These are phyloP conservation scores for Raphicerus campestris DNA, from an alignment of 2,113 vertebrate species.

Conservation along the genomic window DNA sequence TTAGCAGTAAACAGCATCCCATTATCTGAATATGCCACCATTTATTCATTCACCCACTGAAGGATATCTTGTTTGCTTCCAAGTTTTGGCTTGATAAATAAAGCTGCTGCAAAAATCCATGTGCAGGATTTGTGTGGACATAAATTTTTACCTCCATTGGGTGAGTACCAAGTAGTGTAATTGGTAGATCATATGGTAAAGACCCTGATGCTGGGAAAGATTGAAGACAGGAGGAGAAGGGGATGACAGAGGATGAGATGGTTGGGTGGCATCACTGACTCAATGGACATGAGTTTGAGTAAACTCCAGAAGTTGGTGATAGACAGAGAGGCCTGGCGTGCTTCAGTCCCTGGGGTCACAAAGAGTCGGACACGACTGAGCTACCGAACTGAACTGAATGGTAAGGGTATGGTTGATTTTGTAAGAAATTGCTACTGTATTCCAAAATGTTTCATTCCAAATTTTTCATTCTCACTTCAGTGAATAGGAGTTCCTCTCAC, in stretches of 20 bases:
- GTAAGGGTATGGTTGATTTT: background rate
- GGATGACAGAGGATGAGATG: background rate
- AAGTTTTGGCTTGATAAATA: background rate
- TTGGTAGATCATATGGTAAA: background rate
- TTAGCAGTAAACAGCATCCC: background rate
- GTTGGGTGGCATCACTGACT: background rate
- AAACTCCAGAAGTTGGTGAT: background rate
- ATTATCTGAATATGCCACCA: background rate
- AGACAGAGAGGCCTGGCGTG: background rate
- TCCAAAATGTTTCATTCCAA: background rate
- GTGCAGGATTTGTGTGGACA: background rate
- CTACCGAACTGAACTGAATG: background rate
- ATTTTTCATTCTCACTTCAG: background rate
- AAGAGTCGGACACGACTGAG: rapidly evolving
- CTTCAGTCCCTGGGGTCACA: background rate
- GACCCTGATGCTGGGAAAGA: background rate
- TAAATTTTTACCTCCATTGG: background rate
- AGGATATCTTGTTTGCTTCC: background rate
- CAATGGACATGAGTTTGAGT: background rate
- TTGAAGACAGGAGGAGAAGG: background rate
- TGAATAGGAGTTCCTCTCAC: background rate
- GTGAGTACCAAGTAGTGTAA: background rate
- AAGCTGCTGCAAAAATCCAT: background rate
- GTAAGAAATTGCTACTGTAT: background rate
- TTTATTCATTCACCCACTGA: background rate